phyloP scores from a whole-genome alignment of 2,888 invertebrate genomes.

The Scaeva pyrastri region DNA sequence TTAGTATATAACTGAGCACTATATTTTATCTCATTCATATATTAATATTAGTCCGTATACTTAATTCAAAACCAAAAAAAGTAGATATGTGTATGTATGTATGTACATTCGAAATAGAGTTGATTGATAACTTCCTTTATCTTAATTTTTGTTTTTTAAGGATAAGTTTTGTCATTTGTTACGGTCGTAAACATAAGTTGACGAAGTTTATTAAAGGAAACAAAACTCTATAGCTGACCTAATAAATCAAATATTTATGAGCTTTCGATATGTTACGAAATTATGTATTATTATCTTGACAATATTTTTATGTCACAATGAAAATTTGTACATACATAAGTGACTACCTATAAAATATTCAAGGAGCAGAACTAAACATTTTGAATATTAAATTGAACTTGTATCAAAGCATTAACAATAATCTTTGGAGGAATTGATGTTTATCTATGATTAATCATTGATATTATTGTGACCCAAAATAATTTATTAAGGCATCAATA shows the following conservation, averaged over 20 bases:
- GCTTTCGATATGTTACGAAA: conserved; percentile 24
- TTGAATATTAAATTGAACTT: background rate
- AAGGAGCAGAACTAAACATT: background rate
- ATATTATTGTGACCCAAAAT: too few relatives aligned
- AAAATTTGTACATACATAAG: background rate
- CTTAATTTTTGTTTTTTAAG: conserved; percentile 8
- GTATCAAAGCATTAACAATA: background rate
- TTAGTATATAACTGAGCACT: too few relatives aligned
- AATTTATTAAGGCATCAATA: too few relatives aligned
- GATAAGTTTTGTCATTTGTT: conserved; percentile 34
- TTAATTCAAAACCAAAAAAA: background rate
- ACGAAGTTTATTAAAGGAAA: conserved; percentile 17
- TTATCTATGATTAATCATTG: too few relatives aligned
- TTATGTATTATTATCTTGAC: conserved; percentile 16
- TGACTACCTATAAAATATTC: background rate
- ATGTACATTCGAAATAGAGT: background rate
- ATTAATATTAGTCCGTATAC: too few relatives aligned
- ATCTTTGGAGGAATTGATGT: too few relatives aligned
- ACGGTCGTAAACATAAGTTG: conserved; percentile 64
- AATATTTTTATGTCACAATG: background rate
- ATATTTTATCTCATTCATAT: too few relatives aligned
- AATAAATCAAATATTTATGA: conserved; percentile 63
- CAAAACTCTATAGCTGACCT: conserved; percentile 49
- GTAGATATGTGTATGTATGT: too few relatives aligned
- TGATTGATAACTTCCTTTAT: conserved; percentile 16